Evolutionary conservation across 1,140 invertebrate genomes (phyloP).

Genomic region (Leptoteleia sp.): DNA sequence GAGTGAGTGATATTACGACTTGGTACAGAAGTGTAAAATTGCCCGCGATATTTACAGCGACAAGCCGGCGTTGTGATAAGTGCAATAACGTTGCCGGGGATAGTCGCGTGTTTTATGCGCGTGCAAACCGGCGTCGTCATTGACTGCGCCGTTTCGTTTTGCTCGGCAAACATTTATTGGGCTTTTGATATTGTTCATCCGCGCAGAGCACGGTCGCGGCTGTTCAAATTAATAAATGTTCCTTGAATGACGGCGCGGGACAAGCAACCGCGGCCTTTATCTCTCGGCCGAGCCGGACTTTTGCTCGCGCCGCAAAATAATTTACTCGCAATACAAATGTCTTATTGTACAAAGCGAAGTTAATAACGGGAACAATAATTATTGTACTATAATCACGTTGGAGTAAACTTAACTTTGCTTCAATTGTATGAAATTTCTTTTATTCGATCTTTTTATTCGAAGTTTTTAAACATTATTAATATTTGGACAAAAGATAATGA

Average conservation of each 20-base stretch:
- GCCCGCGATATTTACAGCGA: constrained; percentile 50
- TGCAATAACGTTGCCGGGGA: constrained; percentile 37
- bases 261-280: constrained; percentile 24
- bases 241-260: constrained; percentile 22
- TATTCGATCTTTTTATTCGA: no score
- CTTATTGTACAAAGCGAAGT: no score
- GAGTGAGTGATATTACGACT: constrained; percentile 56
- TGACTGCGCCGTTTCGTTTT: constrained; percentile 43
- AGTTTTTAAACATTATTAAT: no score
- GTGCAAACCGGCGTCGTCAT: constrained; percentile 31
- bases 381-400: no score
- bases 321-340: no score
- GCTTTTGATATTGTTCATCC: constrained; percentile 37
- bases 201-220: constrained; percentile 10
- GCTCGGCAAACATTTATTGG: constrained; percentile 36
- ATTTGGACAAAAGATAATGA: no score
- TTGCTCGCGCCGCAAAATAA: constrained; percentile 6
- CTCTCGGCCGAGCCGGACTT: neutral
- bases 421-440: no score
- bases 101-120: constrained; percentile 39
- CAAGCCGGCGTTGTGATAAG: constrained; percentile 40
- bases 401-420: no score
- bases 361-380: no score
- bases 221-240: constrained; percentile 50
- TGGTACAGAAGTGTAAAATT: constrained; percentile 48